phyloP scores from a whole-genome alignment of 2,888 invertebrate genomes.

The Ochropleura leucogaster region DNA sequence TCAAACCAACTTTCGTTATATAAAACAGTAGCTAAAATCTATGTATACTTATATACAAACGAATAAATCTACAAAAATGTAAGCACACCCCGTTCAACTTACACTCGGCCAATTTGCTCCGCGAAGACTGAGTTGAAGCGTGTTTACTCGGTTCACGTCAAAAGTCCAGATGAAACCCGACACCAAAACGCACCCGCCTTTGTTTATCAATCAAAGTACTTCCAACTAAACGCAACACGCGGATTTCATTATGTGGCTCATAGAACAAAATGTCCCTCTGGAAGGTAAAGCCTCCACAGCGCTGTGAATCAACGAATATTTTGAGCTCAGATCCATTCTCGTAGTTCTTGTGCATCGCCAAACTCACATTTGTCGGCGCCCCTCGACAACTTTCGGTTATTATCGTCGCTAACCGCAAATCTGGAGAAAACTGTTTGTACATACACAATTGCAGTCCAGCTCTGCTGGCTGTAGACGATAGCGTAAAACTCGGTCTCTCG shows the following conservation, averaged over 20 bases:
- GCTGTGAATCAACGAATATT: slow-evolving; percentile 85
- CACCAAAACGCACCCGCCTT: slow-evolving; percentile 82
- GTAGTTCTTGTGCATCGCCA: slow-evolving; percentile 83
- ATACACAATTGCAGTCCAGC: slow-evolving; percentile 83
- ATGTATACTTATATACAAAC: slow-evolving; percentile 90
- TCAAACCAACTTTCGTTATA: slow-evolving; percentile 78
- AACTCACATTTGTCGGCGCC: slow-evolving; percentile 76
- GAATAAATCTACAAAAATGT: slow-evolving; percentile 83
- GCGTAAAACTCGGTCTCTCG: slow-evolving; percentile 74
- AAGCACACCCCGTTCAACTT: slow-evolving; percentile 49
- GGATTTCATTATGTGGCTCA: slow-evolving; percentile 79
- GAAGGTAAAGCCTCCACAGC: slow-evolving; percentile 85
- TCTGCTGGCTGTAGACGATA: slow-evolving; percentile 82
- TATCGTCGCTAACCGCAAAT: slow-evolving; percentile 82
- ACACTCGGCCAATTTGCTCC: slow-evolving; percentile 63
- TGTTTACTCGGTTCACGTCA: slow-evolving; percentile 65
- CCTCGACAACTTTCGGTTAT: slow-evolving; percentile 78
- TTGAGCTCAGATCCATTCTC: slow-evolving; percentile 82
- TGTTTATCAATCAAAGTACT: slow-evolving; percentile 85
- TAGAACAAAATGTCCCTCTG: slow-evolving; percentile 83
- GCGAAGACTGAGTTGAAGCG: slow-evolving; percentile 33
- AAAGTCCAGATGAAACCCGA: slow-evolving; percentile 86
- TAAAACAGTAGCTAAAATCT: slow-evolving; percentile 88
- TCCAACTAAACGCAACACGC: slow-evolving; percentile 80
- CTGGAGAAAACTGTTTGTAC: slow-evolving; percentile 81